phyloP scores from a whole-genome alignment of 92 coral and sea anemone species.

The Desmophyllum pertusum region DNA sequence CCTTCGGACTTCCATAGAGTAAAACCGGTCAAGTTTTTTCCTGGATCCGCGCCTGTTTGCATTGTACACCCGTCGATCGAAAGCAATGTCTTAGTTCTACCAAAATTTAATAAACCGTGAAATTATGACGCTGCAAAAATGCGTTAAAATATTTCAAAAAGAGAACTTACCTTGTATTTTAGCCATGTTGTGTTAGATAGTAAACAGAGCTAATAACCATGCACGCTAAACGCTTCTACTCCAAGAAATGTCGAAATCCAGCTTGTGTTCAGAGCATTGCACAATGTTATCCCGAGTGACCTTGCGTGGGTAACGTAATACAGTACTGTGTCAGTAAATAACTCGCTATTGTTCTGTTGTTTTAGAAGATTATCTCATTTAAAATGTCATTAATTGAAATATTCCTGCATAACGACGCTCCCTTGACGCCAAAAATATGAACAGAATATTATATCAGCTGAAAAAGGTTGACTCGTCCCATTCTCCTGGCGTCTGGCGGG shows the following conservation, averaged over 20 bases:
- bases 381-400: background rate
- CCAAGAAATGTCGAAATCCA: background rate
- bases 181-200: constrained; percentile 15
- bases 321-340: background rate
- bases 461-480: no score
- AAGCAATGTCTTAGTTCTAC: no score
- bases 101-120: no score
- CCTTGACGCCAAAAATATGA: no score
- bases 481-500: no score
- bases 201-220: background rate
- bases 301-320: constrained; percentile 13
- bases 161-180: constrained; percentile 40
- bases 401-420: background rate
- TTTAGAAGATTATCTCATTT: background rate
- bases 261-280: background rate
- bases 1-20: no score
- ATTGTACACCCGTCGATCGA: no score
- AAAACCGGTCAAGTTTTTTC: no score
- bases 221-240: background rate
- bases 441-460: no score
- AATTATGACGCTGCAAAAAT: background rate
- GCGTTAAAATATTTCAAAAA: background rate
- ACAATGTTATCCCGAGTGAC: constrained; percentile 28
- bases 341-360: no score
- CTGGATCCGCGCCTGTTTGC: no score